These are phyloP conservation scores for Furnarius figulus DNA, from an alignment of 2,113 vertebrate species.

Conservation along the genomic window DNA sequence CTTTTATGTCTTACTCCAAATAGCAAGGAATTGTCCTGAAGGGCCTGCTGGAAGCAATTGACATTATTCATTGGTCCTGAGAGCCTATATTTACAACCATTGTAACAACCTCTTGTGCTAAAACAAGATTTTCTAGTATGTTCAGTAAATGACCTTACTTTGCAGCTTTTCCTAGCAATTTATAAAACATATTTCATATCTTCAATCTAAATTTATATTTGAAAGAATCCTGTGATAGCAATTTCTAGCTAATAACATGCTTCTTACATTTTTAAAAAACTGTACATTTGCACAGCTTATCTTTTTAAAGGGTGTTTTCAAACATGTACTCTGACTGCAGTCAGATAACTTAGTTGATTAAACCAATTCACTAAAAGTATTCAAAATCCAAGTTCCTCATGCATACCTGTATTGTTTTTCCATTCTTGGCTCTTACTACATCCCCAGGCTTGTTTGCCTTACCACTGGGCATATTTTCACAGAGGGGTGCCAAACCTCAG, in stretches of 20 bases:
- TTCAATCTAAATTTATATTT: not conserved
- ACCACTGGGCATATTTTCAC: conserved; percentile 98
- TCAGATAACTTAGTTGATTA: not conserved
- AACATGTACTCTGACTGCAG: not conserved
- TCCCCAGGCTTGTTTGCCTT: conserved; percentile 95
- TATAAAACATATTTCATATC: not conserved
- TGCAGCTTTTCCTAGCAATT: not conserved
- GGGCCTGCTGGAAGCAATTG: not conserved
- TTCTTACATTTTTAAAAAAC: not conserved
- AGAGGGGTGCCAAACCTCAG: conserved; percentile 90
- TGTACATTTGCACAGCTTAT: not conserved
- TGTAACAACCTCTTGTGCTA: not conserved
- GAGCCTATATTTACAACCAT: not conserved
- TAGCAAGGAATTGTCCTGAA: not conserved
- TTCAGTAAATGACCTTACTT: not conserved
- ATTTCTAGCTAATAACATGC: not conserved
- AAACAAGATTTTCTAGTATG: not conserved
- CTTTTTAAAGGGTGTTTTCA: not conserved
- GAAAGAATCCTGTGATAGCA: not conserved
- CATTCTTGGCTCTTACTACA: conserved; percentile 90
- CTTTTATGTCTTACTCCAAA: not conserved
- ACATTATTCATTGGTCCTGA: not conserved
- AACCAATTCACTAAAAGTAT: not conserved
- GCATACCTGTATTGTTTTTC: conserved; percentile 98
- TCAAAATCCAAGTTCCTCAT: not conserved